Percentiles rank a stretch among this genome's conserved stretches.
phyloP scores from a whole-genome alignment of 2,797 vertebrate species.

The Passerculus sandwichensis region DNA sequence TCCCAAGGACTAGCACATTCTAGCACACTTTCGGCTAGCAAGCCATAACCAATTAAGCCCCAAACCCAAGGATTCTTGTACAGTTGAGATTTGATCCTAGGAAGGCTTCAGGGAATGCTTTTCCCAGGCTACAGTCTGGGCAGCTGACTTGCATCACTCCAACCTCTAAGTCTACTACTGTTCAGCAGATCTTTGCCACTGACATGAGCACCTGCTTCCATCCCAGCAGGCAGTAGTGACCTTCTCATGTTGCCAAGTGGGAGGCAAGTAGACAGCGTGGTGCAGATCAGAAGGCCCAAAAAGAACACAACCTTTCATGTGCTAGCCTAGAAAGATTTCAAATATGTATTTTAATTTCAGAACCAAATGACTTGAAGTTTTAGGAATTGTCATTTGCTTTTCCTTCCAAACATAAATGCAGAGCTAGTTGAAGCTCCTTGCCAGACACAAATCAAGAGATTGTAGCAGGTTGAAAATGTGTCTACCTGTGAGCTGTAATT shows the following conservation, averaged over 20 bases:
- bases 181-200: neutral
- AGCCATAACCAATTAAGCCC: neutral
- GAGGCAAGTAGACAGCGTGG: neutral
- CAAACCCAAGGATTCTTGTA: rapidly evolving
- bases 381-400: neutral
- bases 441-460: neutral
- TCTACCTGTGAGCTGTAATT: neutral
- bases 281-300: neutral
- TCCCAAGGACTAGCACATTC: neutral
- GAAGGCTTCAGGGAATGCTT: neutral
- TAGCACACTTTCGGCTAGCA: neutral
- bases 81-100: neutral
- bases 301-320: neutral
- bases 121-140: neutral
- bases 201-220: neutral
- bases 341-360: neutral
- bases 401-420: neutral
- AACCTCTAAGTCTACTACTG: neutral
- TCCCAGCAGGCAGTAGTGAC: constrained; percentile 6
- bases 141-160: neutral
- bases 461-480: neutral
- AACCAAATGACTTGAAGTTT: neutral
- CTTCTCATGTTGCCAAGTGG: constrained; percentile 41
- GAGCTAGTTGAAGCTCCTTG: neutral
- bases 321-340: neutral